A percentile compares a stretch with the other conserved stretches of the same genome.
Conservation (phyloP, 1,140 invertebrate species). For the Drosophila pseudoobscura region DNA sequence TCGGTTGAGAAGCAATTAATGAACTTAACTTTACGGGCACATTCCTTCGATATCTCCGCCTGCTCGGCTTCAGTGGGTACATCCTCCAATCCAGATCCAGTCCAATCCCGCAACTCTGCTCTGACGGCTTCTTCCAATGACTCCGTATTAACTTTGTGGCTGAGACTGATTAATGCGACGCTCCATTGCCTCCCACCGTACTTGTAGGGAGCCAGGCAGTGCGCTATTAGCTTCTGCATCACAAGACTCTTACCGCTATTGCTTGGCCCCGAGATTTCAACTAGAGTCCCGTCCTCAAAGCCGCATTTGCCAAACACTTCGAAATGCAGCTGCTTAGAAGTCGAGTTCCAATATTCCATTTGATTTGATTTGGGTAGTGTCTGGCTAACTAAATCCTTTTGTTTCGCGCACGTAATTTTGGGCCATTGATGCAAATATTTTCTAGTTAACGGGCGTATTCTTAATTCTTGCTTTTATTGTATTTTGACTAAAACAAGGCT, state of each 20-base stretch:
- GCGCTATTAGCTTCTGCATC: slow-evolving; percentile 23
- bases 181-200: slow-evolving; percentile 10
- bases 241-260: slow-evolving; percentile 26
- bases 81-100: background rate
- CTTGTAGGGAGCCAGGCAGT: slow-evolving; percentile 4
- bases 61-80: background rate
- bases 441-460: too few species aligned
- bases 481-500: too few species aligned
- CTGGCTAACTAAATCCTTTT: too few species aligned
- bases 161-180: slow-evolving; percentile 12
- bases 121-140: slow-evolving; percentile 5
- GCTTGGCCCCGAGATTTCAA: slow-evolving; percentile 21
- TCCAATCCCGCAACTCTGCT: slow-evolving; percentile 1
- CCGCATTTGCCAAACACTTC: slow-evolving; percentile 1
- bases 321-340: slow-evolving; percentile 2
- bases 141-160: slow-evolving; percentile 21
- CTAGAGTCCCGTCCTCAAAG: background rate
- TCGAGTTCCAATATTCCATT: too few species aligned
- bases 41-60: background rate
- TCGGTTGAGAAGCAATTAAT: slow-evolving; percentile 11
- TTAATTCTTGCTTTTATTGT: too few species aligned
- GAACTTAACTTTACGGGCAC: slow-evolving; percentile 5
- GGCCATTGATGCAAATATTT: too few species aligned
- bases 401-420: too few species aligned
- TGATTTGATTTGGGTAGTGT: too few species aligned